Evolutionary conservation across 2,888 invertebrate species (phyloP), one percentile per base, ranked within the genome.

Genomic region (Oxycera nigricornis): DNA sequence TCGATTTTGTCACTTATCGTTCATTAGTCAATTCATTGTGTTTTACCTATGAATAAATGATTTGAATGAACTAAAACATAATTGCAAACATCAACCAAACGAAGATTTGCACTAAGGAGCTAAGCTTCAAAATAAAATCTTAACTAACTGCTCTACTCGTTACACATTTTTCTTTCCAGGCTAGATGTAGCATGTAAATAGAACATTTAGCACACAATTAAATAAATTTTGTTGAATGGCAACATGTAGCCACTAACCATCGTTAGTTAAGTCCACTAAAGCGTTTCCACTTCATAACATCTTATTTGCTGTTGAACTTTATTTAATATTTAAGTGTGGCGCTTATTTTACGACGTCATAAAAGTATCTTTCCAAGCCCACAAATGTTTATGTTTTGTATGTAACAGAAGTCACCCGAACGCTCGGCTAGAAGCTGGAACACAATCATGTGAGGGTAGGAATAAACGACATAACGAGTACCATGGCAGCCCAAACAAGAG

Each of bases 261-360:
- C 17, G 6, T 17, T 46, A 35, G 11, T 7, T 17, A 46, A 11
- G 17, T 2, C 46, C 35, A 7, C 11, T 2, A 3, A 46, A 46
- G n/a, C 46, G 14, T 46, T 46, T 46, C 35, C 14, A 46, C 46
- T 46, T 46, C 17, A 46, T 46, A 46, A 46, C 46, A 22, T n/a
- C 55, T 6, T 20, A 17, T 6, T 55, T 55, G 50, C 17, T 50
- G 26, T 20, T 39, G 24, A 22, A 35, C 17, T 65, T 65, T 39
- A 24, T 65, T 65, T 30, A 39, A 65, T 65, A 20, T 41, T 70
- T 52, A 55, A 31, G 70, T 70, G 20, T 26, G n/a, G 31, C 70
- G 35, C 55, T 70, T 70, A 70, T 52, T 70, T 70, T 70, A 70
- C 70, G 70, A 55, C 55, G 22, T 70, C 52, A 26, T 70, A 70